Evolutionary conservation across 2,113 vertebrate species (phyloP), one percentile per base, ranked within the genome.

Genomic region (Typhlomys cinereus): DNA sequence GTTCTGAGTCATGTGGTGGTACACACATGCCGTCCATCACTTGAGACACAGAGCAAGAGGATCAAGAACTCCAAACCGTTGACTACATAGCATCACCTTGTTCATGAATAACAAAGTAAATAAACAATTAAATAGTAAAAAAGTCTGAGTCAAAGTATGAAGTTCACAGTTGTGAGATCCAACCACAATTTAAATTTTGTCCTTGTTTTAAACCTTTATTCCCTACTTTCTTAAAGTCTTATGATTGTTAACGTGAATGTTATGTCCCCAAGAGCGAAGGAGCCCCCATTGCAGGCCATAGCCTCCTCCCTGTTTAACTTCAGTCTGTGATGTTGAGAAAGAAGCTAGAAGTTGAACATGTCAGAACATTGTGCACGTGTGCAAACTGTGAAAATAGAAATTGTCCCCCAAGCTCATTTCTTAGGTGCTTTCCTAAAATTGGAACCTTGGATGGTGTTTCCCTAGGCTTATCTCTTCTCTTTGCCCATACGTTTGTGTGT

Each of bases 111-210:
- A 52, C 46, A 8, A n/a, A 27, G 8, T 73, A 46, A 73, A 46
- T 25, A 21, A 73, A n/a, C n/a, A n/a, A n/a, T n/a, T n/a, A n/a
- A n/a, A n/a, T n/a, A n/a, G n/a, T n/a, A n/a, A n/a, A 59, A 34
- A 71, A 27, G n/a, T 59, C 54, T 36, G 41, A 69, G 11, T 50
- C 7, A n/a, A 90, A 23, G 27, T 41, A 12, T 20, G n/a, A 81
- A 46, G 4, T 82, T 86, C 86, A 36, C 25, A 50, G 39, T 44
- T 75, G n/a, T 54, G 29, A 13, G 84, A 74, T 76, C 70, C 66
- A 89, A 78, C 74, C 62, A 34, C n/a, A 83, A 75, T 85, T 78
- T 23, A 64, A 64, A 64, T 67, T 46, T 67, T 83, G 46, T 83
- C 34, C 62, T 57, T 8, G 46, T 59, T 89, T 21, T 15, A 48